A percentile compares a stretch with the other conserved stretches of the same genome.
phyloP scores from a whole-genome alignment of 1,140 invertebrate genomes.

The Charaxes varanes region DNA sequence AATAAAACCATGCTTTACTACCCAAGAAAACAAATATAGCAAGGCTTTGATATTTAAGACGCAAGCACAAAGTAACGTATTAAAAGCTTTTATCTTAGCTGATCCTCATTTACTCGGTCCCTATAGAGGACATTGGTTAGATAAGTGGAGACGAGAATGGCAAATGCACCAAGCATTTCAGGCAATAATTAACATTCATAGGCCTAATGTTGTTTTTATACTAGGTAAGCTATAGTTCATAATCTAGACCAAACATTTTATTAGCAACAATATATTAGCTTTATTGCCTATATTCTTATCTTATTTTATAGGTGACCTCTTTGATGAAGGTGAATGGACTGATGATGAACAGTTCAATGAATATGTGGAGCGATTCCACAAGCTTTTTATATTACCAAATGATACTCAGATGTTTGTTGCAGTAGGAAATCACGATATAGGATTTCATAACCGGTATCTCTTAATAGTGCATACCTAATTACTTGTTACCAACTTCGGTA shows the following conservation, averaged over 20 bases:
- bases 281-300: neutral
- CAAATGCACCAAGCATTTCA: constrained; percentile 97
- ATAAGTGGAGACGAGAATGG: constrained; percentile 97
- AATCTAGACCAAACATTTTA: neutral
- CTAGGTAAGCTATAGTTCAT: constrained; percentile 77
- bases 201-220: constrained; percentile 95
- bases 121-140: constrained; percentile 94
- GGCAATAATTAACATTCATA: constrained; percentile 86
- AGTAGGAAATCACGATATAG: constrained; percentile 98
- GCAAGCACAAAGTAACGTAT: constrained; percentile 37
- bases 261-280: neutral
- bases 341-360: constrained; percentile 83
- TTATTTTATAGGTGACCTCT: constrained; percentile 86
- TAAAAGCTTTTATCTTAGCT: constrained; percentile 89
- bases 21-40: too few species aligned
- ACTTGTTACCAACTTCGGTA: too few species aligned
- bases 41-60: too few species aligned
- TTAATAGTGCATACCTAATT: too few species aligned
- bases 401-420: constrained; percentile 84
- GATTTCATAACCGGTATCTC: constrained; percentile 97
- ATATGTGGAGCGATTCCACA: constrained; percentile 86
- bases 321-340: constrained; percentile 96
- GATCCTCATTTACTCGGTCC: constrained; percentile 95
- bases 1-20: too few species aligned
- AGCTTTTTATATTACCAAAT: constrained; percentile 84